Evolutionary conservation across 1,140 invertebrate species (phyloP).

Genomic region (Schlechtendalia chinensis): DNA sequence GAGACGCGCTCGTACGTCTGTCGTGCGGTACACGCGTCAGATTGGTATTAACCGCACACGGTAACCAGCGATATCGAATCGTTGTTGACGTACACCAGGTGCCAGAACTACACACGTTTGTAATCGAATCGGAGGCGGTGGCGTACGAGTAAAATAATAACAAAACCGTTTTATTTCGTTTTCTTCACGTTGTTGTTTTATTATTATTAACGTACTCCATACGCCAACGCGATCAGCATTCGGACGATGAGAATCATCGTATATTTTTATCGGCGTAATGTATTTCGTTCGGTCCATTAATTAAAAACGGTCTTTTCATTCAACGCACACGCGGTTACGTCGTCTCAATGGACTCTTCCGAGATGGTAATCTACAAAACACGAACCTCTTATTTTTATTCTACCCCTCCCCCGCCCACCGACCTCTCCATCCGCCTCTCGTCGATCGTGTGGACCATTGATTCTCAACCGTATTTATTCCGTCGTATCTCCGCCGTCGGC

Average conservation of each 20-base stretch:
- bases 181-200: background rate
- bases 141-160: background rate
- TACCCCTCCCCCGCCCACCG: background rate
- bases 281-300: slow-evolving; percentile 33
- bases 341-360: slow-evolving; percentile 29
- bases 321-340: background rate
- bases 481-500: too few species aligned
- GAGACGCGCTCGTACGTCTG: too few species aligned
- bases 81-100: too few species aligned
- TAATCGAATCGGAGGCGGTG: slow-evolving; percentile 16
- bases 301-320: slow-evolving; percentile 43
- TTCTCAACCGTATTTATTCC: too few species aligned
- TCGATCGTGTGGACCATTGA: too few species aligned
- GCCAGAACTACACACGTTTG: too few species aligned
- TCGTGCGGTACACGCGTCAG: too few species aligned
- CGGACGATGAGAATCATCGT: slow-evolving; percentile 4
- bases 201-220: background rate
- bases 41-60: too few species aligned
- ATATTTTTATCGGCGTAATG: too few species aligned
- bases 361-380: slow-evolving; percentile 38
- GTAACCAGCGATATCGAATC: too few species aligned
- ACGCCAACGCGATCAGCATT: slow-evolving; percentile 16
- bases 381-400: background rate
- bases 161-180: background rate
- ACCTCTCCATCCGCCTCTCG: too few species aligned